These are phyloP conservation scores for Ischnura elegans DNA, from an alignment of 2,888 invertebrate genomes.

Conservation along the genomic window DNA sequence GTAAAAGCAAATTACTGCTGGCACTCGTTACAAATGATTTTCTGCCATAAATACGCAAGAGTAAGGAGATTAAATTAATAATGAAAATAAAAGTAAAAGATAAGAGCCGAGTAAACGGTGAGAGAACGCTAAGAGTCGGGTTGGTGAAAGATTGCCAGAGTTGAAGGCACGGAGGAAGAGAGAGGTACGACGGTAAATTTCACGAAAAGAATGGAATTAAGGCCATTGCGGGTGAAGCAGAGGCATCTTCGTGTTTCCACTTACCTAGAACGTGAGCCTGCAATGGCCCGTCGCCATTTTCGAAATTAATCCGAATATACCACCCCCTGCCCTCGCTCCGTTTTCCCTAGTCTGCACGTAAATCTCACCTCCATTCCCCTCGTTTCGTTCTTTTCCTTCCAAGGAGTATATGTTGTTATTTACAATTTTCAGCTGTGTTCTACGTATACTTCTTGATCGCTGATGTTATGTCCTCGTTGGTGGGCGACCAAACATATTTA, in stretches of 20 bases:
- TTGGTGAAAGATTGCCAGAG: neutral
- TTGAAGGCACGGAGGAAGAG: neutral
- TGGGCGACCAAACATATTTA: too few species aligned
- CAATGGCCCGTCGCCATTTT: neutral
- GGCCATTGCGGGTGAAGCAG: neutral
- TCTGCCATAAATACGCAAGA: neutral
- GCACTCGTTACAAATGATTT: neutral
- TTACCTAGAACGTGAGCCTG: neutral
- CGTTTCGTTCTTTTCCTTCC: too few species aligned
- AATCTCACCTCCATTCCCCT: neutral
- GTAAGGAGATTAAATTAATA: neutral
- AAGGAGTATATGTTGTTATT: too few species aligned
- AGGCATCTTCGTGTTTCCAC: neutral
- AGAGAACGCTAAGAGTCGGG: neutral
- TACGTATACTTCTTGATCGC: too few species aligned
- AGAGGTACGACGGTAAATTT: neutral
- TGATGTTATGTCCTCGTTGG: too few species aligned
- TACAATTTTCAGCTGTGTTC: too few species aligned
- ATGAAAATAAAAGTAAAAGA: neutral
- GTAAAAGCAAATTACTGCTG: neutral
- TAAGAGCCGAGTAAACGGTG: neutral
- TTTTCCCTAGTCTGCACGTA: too few species aligned
- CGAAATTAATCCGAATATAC: neutral
- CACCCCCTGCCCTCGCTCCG: too few species aligned
- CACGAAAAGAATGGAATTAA: constrained; percentile 1